phyloP scores from a whole-genome alignment of 2,888 invertebrate species.

The Cheilosia scutellata region DNA sequence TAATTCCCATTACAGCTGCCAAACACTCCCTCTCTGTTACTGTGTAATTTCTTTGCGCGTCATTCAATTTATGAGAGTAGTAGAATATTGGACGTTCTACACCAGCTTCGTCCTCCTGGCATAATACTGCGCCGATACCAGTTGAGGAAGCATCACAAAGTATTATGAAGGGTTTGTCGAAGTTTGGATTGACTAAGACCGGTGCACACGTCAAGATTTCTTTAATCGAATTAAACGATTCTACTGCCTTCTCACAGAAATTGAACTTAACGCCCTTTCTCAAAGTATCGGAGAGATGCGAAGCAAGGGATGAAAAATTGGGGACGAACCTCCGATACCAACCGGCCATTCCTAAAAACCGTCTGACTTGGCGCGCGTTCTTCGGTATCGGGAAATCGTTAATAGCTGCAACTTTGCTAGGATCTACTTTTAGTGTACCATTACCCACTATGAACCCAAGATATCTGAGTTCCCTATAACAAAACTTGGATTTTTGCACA shows the following conservation, averaged over 20 bases:
- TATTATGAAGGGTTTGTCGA: slow-evolving; percentile 25
- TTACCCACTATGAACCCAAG: neutral
- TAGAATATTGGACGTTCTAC: slow-evolving; percentile 27
- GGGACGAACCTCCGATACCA: slow-evolving; percentile 17
- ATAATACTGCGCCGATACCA: slow-evolving; percentile 32
- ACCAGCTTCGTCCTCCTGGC: slow-evolving; percentile 33
- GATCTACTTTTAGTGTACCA: neutral
- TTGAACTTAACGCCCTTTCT: neutral
- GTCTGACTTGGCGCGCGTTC: slow-evolving; percentile 4
- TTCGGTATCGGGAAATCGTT: slow-evolving; percentile 8
- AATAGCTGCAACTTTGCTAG: neutral
- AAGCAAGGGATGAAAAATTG: neutral
- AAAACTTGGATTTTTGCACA: neutral
- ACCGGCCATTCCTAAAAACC: slow-evolving; percentile 18
- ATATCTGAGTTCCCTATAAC: neutral
- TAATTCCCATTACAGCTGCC: neutral
- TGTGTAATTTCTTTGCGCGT: slow-evolving; percentile 26
- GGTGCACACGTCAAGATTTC: slow-evolving; percentile 4
- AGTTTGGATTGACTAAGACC: slow-evolving; percentile 19
- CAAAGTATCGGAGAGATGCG: neutral
- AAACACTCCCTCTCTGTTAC: neutral
- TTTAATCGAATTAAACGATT: slow-evolving; percentile 24
- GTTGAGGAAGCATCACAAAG: slow-evolving; percentile 20
- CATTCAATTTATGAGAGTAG: slow-evolving; percentile 39
- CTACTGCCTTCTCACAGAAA: neutral